Conservation (phyloP, 2,888 invertebrate species). For the Molorchus minor region DNA sequence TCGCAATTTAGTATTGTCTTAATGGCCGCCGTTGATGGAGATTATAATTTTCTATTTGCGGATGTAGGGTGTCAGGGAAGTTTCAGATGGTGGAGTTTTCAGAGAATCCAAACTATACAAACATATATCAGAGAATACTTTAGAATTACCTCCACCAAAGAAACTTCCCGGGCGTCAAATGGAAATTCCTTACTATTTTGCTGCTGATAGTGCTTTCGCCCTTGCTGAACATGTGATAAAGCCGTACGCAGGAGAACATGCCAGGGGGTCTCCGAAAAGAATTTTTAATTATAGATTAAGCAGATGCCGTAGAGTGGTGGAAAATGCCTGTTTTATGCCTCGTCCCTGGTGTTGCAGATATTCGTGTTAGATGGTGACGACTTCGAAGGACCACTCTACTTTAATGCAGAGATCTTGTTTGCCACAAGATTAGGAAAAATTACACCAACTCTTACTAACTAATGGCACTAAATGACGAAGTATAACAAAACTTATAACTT, state of each 20-base stretch:
- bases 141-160: neutral
- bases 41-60: slow-evolving; percentile 10
- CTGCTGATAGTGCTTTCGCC: slow-evolving; percentile 22
- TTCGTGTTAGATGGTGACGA: too few species aligned
- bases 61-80: slow-evolving; percentile 15
- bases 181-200: slow-evolving; percentile 10
- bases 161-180: neutral
- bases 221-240: slow-evolving; percentile 14
- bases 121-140: neutral
- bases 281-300: slow-evolving; percentile 24
- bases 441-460: too few species aligned
- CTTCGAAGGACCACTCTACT: too few species aligned
- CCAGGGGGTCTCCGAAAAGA: slow-evolving; percentile 8
- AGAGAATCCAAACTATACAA: neutral
- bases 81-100: slow-evolving; percentile 17
- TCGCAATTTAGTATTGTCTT: slow-evolving; percentile 1
- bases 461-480: too few species aligned
- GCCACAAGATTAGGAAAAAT: too few species aligned
- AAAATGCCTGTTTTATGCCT: too few species aligned
- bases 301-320: slow-evolving; percentile 17
- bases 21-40: neutral
- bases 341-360: too few species aligned
- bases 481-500: too few species aligned
- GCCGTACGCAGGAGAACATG: slow-evolving; percentile 15
- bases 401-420: too few species aligned